A percentile compares a stretch with the other conserved stretches of the same genome.
These are phyloP conservation scores for Eupithecia subfuscata DNA, from an alignment of 2,888 invertebrate species.

Conservation along the genomic window DNA sequence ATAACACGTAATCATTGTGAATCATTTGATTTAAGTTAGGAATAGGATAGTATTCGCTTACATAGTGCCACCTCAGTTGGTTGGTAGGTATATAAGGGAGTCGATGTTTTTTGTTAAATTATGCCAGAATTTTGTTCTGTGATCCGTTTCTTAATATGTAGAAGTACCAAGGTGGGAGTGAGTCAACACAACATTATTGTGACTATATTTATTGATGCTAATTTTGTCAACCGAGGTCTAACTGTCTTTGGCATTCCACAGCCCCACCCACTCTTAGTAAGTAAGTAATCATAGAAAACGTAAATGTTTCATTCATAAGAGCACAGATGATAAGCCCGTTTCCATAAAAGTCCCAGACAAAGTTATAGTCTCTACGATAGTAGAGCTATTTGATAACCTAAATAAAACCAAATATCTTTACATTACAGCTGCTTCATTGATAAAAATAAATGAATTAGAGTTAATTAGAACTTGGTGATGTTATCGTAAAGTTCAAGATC, in stretches of 20 bases:
- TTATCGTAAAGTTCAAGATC: slow-evolving; percentile 16
- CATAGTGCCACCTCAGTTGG: not conserved
- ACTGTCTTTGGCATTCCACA: not conserved
- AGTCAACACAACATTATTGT: not conserved
- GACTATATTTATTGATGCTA: not conserved
- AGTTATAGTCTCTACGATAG: not conserved
- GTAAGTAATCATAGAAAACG: not conserved
- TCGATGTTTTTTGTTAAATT: not conserved
- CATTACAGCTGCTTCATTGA: not conserved
- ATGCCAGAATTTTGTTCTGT: not conserved
- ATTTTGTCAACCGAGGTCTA: not conserved
- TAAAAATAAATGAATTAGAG: slow-evolving; percentile 10
- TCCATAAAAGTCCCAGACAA: not conserved
- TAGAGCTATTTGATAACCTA: slow-evolving; percentile 4
- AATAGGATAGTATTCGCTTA: not conserved
- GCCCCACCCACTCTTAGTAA: not conserved
- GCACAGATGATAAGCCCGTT: not conserved
- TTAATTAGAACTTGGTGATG: not conserved
- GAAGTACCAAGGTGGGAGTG: not conserved
- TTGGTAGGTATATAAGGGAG: not conserved
- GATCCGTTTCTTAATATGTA: not conserved
- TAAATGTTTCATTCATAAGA: slow-evolving; percentile 4
- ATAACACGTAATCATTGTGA: not conserved
- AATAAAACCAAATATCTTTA: not conserved
- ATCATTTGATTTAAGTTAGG: not conserved